phyloP scores from a whole-genome alignment of 2,113 vertebrate species.

The Meles meles region DNA sequence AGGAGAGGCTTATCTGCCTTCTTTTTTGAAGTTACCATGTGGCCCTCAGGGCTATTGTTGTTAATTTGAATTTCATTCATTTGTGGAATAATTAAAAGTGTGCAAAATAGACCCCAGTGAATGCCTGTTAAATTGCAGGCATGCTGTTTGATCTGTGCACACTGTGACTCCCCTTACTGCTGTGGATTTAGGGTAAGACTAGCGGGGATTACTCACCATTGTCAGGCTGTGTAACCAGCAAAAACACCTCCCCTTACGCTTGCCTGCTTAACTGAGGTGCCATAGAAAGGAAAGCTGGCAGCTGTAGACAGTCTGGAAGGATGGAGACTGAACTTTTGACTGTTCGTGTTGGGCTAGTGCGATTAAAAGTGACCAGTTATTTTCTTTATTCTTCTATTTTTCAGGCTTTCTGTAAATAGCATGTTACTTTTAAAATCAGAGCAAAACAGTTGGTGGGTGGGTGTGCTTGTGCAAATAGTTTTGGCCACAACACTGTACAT shows the following conservation, averaged over 20 bases:
- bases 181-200: background rate
- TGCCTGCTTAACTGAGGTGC: background rate
- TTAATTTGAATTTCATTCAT: slow-evolving; percentile 41
- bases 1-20: background rate
- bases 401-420: background rate
- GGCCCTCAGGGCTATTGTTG: background rate
- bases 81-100: slow-evolving; percentile 11
- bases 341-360: background rate
- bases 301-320: background rate
- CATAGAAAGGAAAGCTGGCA: background rate
- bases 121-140: background rate
- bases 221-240: background rate
- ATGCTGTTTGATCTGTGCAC: background rate
- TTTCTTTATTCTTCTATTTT: slow-evolving; percentile 17
- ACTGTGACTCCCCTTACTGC: background rate
- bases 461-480: background rate
- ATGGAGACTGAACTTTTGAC: slow-evolving; percentile 5
- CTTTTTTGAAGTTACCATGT: background rate
- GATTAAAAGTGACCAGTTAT: background rate
- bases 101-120: background rate
- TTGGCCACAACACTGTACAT: background rate
- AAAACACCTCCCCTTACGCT: background rate
- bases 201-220: background rate
- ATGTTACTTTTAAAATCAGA: background rate
- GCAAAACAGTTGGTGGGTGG: background rate